phyloP scores from a whole-genome alignment of 2,888 invertebrate genomes.

The Mechanitis messenoides region DNA sequence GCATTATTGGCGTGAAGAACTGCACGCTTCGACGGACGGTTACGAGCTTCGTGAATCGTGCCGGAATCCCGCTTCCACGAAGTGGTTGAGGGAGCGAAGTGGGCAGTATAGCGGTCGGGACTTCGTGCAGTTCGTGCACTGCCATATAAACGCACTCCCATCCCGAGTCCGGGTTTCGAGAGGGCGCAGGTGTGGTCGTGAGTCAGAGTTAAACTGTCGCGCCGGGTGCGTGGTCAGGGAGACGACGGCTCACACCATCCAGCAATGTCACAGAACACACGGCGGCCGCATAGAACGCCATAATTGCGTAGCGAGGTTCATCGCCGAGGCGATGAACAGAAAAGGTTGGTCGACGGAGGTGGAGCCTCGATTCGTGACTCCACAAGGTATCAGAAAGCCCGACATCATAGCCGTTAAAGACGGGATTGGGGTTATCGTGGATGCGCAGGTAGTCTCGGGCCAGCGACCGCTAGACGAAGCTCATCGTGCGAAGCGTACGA shows the following conservation, averaged over 20 bases:
- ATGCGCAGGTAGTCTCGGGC: slow-evolving; percentile 44
- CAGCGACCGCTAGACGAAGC: slow-evolving; percentile 31
- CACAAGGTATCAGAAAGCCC: slow-evolving; percentile 37
- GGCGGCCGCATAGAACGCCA: slow-evolving; percentile 42
- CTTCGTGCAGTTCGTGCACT: too few species aligned
- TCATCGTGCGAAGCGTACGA: slow-evolving; percentile 32
- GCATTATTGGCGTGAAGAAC: slow-evolving; percentile 11
- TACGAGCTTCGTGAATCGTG: slow-evolving; percentile 11
- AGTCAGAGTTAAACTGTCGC: slow-evolving; percentile 35
- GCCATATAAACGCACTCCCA: too few species aligned
- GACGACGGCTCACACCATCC: slow-evolving; percentile 38
- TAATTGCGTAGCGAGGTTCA: slow-evolving; percentile 36
- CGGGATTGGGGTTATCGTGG: slow-evolving; percentile 35
- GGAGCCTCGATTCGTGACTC: slow-evolving; percentile 33
- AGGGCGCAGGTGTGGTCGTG: slow-evolving; percentile 3
- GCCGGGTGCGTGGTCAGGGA: slow-evolving; percentile 38
- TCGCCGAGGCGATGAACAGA: too few species aligned
- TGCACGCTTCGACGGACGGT: slow-evolving; percentile 13
- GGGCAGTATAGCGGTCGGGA: too few species aligned
- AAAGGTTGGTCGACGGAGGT: too few species aligned
- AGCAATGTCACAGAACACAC: slow-evolving; percentile 37
- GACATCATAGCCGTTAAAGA: slow-evolving; percentile 37
- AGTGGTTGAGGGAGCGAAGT: slow-evolving; percentile 27
- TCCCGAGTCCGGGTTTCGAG: too few species aligned
- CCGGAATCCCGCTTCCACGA: slow-evolving; percentile 19